Evolutionary conservation across 2,888 invertebrate genomes (phyloP).

Genomic region (Ypsolopha sequella): DNA sequence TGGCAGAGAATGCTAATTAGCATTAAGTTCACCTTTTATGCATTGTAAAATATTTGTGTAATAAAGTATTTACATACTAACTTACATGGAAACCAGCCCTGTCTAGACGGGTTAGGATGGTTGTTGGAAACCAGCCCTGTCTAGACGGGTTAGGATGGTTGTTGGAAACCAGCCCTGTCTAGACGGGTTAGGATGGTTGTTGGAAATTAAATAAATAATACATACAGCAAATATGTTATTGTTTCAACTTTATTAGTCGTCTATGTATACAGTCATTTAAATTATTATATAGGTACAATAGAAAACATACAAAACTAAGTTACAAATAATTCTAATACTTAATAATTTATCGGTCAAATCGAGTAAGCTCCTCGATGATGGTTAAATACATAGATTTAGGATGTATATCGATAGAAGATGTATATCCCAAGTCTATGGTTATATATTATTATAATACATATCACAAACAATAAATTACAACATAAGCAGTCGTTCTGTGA

Average conservation of each 20-base stretch:
- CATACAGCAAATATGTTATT: background rate
- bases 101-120: too few species aligned
- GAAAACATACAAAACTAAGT: background rate
- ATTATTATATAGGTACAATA: conserved; percentile 1
- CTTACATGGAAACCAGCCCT: too few species aligned
- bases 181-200: too few species aligned
- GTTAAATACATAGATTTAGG: background rate
- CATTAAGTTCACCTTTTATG: too few species aligned
- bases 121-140: too few species aligned
- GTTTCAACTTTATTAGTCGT: background rate
- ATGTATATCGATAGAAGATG: background rate
- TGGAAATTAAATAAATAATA: too few species aligned
- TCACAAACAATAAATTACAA: background rate
- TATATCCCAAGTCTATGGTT: background rate
- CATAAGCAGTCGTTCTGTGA: too few species aligned
- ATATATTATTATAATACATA: background rate
- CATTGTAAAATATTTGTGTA: too few species aligned
- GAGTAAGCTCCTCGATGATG: background rate
- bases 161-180: too few species aligned
- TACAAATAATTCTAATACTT: background rate
- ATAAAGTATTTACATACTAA: too few species aligned
- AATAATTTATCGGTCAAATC: background rate
- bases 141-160: too few species aligned
- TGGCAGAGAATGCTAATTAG: too few species aligned
- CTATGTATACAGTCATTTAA: conserved; percentile 1